Evolutionary conservation across 2,113 vertebrate genomes (phyloP).

Genomic region (Pedionomus torquatus): DNA sequence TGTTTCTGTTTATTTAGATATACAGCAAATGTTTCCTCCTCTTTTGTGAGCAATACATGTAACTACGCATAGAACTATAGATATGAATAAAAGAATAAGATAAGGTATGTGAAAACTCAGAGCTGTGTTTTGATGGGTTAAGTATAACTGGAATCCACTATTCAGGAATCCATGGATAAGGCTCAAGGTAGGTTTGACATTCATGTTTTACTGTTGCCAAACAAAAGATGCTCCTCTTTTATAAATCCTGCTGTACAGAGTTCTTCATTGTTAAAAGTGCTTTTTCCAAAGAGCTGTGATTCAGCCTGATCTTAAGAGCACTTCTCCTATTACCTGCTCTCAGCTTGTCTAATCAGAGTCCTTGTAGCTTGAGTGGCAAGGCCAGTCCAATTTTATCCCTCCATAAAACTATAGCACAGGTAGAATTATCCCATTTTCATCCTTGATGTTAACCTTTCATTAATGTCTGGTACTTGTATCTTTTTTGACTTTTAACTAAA

Average conservation of each 20-base stretch:
- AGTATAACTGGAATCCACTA: not conserved
- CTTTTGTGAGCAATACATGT: not conserved
- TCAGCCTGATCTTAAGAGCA: constrained; percentile 24
- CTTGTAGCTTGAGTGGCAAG: constrained; percentile 32
- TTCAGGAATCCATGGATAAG: not conserved
- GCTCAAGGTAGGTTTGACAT: not conserved
- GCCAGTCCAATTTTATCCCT: constrained; percentile 20
- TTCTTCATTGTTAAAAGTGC: not conserved
- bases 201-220: not conserved
- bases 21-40: not conserved
- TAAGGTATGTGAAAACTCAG: not conserved
- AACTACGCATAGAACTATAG: not conserved
- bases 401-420: not conserved
- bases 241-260: not conserved
- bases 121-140: not conserved
- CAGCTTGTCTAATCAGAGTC: constrained; percentile 4
- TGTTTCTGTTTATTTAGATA: not conserved
- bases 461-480: not conserved
- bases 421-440: not conserved
- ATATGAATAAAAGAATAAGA: not conserved
- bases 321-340: constrained; percentile 22
- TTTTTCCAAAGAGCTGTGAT: constrained; percentile 17
- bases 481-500: not conserved
- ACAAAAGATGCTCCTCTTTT: not conserved
- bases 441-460: not conserved